A percentile compares a stretch with the other conserved stretches of the same genome.
These are phyloP conservation scores for Idaea straminata DNA, from an alignment of 2,888 invertebrate genomes.

Conservation along the genomic window DNA sequence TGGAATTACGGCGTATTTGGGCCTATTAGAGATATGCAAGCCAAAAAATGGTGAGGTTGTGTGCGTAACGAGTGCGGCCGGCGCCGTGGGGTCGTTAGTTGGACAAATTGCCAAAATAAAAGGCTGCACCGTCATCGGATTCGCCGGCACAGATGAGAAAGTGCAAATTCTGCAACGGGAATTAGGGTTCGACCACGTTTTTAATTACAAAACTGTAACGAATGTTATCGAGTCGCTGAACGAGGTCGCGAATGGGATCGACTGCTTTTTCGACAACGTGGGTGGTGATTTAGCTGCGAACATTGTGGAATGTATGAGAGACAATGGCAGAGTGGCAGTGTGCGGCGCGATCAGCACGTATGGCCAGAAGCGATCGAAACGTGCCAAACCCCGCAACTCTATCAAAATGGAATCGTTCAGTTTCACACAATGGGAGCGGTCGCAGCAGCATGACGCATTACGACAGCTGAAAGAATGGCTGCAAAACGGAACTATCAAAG, in stretches of 20 bases:
- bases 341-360: constrained; percentile 83
- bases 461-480: constrained; percentile 42
- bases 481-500: constrained; percentile 39
- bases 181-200: constrained; percentile 82
- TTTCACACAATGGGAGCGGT: constrained; percentile 46
- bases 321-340: constrained; percentile 77
- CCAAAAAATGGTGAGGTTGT: constrained; percentile 83
- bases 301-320: constrained; percentile 80
- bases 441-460: constrained; percentile 33
- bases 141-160: constrained; percentile 83
- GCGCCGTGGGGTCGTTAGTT: constrained; percentile 84
- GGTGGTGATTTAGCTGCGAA: constrained; percentile 80
- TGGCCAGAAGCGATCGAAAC: constrained; percentile 25
- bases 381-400: constrained; percentile 21
- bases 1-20: constrained; percentile 59
- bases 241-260: constrained; percentile 81
- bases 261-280: constrained; percentile 87
- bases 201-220: constrained; percentile 83
- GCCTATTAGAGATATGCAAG: constrained; percentile 78
- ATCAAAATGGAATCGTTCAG: constrained; percentile 41
- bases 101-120: constrained; percentile 83
- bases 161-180: constrained; percentile 80
- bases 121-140: constrained; percentile 54
- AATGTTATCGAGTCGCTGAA: constrained; percentile 62
- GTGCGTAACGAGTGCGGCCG: constrained; percentile 84